Base-by-base conservation (phyloP, 2,113 vertebrate genomes). In the Sclerurus mexicanus region DNA sequence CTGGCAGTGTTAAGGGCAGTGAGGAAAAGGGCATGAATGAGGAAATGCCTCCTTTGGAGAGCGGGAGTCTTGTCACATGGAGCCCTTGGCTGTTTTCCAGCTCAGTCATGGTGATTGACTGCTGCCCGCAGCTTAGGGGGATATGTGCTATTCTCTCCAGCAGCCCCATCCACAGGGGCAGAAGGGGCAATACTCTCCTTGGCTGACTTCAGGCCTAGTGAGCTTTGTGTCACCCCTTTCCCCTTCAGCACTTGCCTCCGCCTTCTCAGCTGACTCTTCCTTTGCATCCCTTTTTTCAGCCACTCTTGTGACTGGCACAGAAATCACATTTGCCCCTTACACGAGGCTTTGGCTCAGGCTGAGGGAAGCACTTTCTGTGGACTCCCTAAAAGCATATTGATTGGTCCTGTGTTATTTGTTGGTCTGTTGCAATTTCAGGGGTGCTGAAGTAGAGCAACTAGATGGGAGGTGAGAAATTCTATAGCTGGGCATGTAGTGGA, bases 261-360 rank as follows among this genome's bases (percentile, higher is more conserved):
- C 67, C 50, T 46, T 44, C 71, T 66, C 5, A 6, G 20, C 33
- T 39, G 46, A 9, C 25, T n/a, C 28, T 50, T 80, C 64, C 46
- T 73, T 24, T 35, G 37, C 53, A 23, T 42, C 37, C 52, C 27
- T 83, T 60, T 68, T 60, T 28, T 53, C 76, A 47, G 0, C 14
- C n/a, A 5, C 30, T 94, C 17, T 46, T 39, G 14, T 8, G 30
- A 23, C 64, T 83, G 35, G 30, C 40, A 10, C 42, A 35, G 60
- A 71, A 55, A 47, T 39, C n/a, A 4, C 0, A 0, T 40, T 35
- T 15, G 15, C 20, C 10, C 37, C 58, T 56, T 22, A 28, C 0
- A 1, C 16, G 6, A 17, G 42, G 31, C 46, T 69, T 73, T 3
- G 13, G 28, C 49, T 55, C 37, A n/a, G 74, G 42, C 18, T 33